A percentile compares a stretch with the other conserved stretches of the same genome.
Conservation (phyloP, 2,113 vertebrate species). For the Nannospalax galili region DNA sequence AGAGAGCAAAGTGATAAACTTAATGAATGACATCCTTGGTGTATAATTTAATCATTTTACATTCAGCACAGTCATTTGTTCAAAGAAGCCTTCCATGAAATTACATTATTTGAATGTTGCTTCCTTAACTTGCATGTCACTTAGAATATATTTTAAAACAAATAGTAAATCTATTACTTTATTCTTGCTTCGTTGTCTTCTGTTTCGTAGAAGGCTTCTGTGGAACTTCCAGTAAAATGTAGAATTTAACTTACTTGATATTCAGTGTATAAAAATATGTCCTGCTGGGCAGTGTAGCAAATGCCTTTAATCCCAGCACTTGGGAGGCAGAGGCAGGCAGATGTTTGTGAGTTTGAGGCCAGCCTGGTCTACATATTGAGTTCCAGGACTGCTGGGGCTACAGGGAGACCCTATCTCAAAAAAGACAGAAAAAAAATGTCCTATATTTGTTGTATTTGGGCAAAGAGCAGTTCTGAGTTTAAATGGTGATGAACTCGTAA, state of each 20-base stretch:
- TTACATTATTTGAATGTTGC: background rate
- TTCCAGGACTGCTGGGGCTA: too few relatives aligned
- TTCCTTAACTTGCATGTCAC: background rate
- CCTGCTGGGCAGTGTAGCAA: too few relatives aligned
- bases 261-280: slow-evolving; percentile 2
- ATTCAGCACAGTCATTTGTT: background rate
- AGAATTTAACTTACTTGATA: slow-evolving; percentile 45
- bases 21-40: background rate
- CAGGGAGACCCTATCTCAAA: too few relatives aligned
- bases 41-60: background rate
- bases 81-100: background rate
- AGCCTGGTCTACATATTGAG: too few relatives aligned
- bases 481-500: background rate
- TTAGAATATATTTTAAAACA: background rate
- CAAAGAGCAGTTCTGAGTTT: background rate
- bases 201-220: background rate
- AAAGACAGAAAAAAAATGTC: too few relatives aligned
- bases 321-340: too few relatives aligned
- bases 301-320: too few relatives aligned
- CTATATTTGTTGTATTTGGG: background rate
- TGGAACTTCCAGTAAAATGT: slow-evolving; percentile 1
- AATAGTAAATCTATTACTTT: background rate
- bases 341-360: too few relatives aligned
- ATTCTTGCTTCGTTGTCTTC: background rate
- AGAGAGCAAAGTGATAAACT: background rate